These are phyloP conservation scores for Cyaniris semiargus DNA, from an alignment of 2,888 invertebrate genomes.

Conservation along the genomic window DNA sequence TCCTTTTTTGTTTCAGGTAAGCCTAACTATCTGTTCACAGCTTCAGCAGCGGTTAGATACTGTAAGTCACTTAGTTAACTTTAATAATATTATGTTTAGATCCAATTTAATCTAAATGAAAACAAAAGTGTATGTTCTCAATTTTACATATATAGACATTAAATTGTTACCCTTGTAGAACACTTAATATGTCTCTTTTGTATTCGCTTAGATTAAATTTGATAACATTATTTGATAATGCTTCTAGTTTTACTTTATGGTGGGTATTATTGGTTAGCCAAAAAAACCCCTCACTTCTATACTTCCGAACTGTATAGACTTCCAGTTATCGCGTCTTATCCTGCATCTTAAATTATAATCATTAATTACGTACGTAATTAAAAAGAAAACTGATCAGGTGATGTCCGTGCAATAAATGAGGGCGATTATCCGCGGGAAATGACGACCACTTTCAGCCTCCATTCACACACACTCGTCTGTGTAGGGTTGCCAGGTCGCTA, in stretches of 20 bases:
- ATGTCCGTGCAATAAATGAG: slow-evolving; percentile 16
- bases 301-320: too few species aligned
- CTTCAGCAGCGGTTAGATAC: background rate
- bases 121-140: too few species aligned
- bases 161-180: too few species aligned
- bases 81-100: background rate
- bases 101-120: background rate
- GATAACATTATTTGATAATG: too few species aligned
- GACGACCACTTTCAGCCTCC: slow-evolving; percentile 41
- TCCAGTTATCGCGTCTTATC: too few species aligned
- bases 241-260: too few species aligned
- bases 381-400: slow-evolving; percentile 10
- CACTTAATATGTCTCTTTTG: background rate
- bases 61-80: slow-evolving; percentile 21
- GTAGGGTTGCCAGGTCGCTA: too few species aligned
- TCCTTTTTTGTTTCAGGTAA: slow-evolving; percentile 29
- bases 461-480: slow-evolving; percentile 54
- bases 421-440: slow-evolving; percentile 27
- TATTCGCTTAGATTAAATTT: too few species aligned
- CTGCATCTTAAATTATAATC: background rate
- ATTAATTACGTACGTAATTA: background rate
- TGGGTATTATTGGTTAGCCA: too few species aligned
- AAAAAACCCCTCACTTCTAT: too few species aligned
- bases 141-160: too few species aligned
- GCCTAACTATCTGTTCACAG: background rate